Evolutionary conservation across 2,888 invertebrate genomes (phyloP).

Genomic region (Calameuta pallipes): DNA sequence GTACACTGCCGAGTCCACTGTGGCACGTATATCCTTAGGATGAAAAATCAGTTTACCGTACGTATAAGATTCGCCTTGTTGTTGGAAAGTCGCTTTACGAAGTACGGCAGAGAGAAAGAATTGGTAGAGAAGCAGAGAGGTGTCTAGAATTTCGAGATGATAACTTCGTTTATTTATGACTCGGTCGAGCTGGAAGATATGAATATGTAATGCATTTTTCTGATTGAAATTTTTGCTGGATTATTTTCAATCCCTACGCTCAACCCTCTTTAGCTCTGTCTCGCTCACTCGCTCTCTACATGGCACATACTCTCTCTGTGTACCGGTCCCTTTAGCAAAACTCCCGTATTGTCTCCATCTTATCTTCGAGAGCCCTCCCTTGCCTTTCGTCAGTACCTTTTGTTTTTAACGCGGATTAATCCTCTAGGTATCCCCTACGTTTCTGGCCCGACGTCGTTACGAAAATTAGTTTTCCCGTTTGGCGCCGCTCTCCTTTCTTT

Average conservation of each 20-base stretch:
- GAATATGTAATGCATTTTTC: conserved; percentile 64
- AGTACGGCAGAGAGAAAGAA: neutral
- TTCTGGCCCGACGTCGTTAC: conserved; percentile 5
- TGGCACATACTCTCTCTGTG: neutral
- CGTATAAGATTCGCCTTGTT: neutral
- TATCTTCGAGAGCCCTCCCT: conserved; percentile 20
- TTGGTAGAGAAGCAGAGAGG: conserved; percentile 30
- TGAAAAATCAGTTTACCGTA: neutral
- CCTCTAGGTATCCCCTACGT: conserved; percentile 8
- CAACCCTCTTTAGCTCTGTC: conserved; percentile 28
- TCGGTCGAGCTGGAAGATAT: conserved; percentile 38
- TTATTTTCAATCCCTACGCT: conserved; percentile 43
- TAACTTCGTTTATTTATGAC: conserved; percentile 50
- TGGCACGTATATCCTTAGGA: neutral
- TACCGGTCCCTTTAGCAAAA: neutral
- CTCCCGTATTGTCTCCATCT: conserved; percentile 18
- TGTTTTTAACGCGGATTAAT: conserved; percentile 22
- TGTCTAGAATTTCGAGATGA: conserved; percentile 41
- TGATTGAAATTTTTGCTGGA: conserved; percentile 63
- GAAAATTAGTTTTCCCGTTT: conserved; percentile 1
- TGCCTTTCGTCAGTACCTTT: conserved; percentile 19
- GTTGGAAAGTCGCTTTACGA: neutral
- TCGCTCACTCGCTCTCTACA: conserved; percentile 19
- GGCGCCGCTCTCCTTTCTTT: neutral
- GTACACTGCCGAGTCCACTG: neutral